Base-by-base conservation (phyloP, 2,888 invertebrate species). In the Hypselothyrea guttata region DNA sequence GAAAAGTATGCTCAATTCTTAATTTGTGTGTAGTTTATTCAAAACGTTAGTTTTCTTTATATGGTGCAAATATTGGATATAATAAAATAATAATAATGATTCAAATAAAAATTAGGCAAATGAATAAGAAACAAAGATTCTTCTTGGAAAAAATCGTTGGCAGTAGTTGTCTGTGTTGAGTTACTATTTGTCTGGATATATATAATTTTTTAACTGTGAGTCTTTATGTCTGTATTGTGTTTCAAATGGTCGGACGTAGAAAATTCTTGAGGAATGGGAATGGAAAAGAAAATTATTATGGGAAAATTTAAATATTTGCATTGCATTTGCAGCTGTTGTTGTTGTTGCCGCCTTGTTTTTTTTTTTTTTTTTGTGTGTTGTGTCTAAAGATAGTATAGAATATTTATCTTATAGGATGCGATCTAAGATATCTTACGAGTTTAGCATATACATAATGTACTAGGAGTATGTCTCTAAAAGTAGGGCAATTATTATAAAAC, bases 401-500 rank as follows among this genome's bases (percentile, higher is more conserved):
- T 65, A 61, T 61, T 51, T 62, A 53, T 15, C 53, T 69, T 75
- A 72, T 58, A 62, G 70, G 75, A 67, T 67, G 75, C 75, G 75
- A 59, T 56, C 41, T n/a, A 38, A n/a, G n/a, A 47, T 54, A 60
- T 55, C 49, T 68, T 69, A 61, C 56, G 42, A 48, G 59, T 64
- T 56, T 34, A 54, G 71, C 60, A 54, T 65, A 69, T 65, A 70
- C 53, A 70, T 79, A 75, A 71, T 63, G 64, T 58, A 58, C 79
- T 65, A 75, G 44, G 49, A 58, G 72, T 63, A 63, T 72, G 47
- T 67, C 22, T 58, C 64, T 73, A 68, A 81, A 70, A 34, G 45
- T 77, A 72, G 62, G 73, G 76, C 71, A 64, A 66, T n/a, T 84
- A 84, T 77, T 70, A 77, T 79, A 76, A n/a, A n/a, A 70, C 73